Conservation (phyloP, 2,797 vertebrate genomes). For the Acanthiza pusilla region DNA sequence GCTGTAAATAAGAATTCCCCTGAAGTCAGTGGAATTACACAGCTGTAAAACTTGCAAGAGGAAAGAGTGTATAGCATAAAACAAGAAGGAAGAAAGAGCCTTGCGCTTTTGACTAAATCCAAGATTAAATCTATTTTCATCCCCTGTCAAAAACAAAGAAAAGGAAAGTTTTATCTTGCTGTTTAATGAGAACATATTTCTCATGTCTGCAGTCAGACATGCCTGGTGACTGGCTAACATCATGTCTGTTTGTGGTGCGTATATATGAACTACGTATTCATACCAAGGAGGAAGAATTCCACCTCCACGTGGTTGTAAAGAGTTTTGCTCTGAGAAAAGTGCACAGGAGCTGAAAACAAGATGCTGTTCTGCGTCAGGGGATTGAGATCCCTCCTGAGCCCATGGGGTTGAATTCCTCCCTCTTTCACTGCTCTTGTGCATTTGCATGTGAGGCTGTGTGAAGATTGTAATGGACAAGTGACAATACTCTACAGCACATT, state of each 20-base stretch:
- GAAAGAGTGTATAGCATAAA: neutral
- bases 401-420: neutral
- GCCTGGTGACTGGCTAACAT: neutral
- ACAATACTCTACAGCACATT: neutral
- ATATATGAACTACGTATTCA: neutral
- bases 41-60: neutral
- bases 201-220: neutral
- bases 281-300: neutral
- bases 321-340: neutral
- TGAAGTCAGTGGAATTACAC: neutral
- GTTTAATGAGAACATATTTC: neutral
- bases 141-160: neutral
- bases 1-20: neutral
- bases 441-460: neutral
- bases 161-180: neutral
- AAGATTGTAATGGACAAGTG: neutral
- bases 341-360: neutral
- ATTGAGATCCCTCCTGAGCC: neutral
- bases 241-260: neutral
- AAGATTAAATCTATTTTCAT: neutral
- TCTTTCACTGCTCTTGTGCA: neutral
- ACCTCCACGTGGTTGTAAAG: neutral
- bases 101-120: neutral
- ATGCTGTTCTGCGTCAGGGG: neutral
- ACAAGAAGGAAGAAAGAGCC: neutral